These are phyloP conservation scores for Tachina fera DNA, from an alignment of 2,888 invertebrate genomes.

Conservation along the genomic window DNA sequence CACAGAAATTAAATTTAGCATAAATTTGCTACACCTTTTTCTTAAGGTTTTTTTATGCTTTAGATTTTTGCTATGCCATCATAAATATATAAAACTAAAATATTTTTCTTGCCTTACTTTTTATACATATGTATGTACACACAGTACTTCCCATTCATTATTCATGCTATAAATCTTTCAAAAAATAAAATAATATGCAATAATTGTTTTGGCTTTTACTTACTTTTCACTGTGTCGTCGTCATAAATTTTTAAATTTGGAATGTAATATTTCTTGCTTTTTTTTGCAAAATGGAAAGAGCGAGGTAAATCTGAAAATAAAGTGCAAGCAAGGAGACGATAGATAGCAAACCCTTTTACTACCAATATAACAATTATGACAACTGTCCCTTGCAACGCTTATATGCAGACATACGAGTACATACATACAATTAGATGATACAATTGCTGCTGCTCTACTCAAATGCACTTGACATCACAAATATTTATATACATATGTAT, in stretches of 20 bases:
- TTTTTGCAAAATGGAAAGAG: constrained; percentile 1
- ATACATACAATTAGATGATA: constrained; percentile 15
- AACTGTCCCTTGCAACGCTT: neutral
- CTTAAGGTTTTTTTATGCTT: constrained; percentile 21
- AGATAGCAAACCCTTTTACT: neutral
- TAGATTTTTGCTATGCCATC: constrained; percentile 27
- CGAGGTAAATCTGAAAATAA: neutral
- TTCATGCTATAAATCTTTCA: constrained; percentile 48
- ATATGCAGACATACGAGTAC: neutral
- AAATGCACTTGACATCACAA: constrained; percentile 69
- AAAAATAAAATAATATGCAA: neutral
- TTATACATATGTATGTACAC: neutral
- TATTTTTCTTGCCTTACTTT: constrained; percentile 4
- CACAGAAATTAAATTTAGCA: too few species aligned
- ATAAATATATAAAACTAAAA: constrained; percentile 54
- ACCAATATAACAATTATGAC: constrained; percentile 3
- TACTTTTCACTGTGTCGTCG: constrained; percentile 53
- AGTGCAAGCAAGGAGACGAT: neutral
- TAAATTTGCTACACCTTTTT: too few species aligned
- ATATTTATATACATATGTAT: neutral
- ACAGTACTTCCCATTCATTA: constrained; percentile 39
- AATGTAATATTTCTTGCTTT: constrained; percentile 36
- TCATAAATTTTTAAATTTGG: constrained; percentile 59
- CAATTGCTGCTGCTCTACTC: constrained; percentile 63
- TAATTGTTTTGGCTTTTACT: constrained; percentile 29